Conservation (phyloP, 37 sponge, comb jelly and placozoan species). For the Diacarnus erythraeanus region DNA sequence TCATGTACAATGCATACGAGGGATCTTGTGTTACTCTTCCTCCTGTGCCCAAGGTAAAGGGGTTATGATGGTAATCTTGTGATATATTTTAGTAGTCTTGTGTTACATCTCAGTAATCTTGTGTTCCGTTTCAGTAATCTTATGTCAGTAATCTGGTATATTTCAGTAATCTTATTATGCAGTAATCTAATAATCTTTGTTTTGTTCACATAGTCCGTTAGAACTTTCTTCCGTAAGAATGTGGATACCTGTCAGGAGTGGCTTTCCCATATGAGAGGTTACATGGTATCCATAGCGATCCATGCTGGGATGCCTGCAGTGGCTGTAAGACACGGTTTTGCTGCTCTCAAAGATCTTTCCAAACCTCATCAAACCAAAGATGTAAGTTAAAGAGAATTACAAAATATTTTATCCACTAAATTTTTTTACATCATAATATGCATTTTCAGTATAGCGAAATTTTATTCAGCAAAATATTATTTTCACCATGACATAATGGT, state of each 20-base stretch:
- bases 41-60: constrained; percentile 68
- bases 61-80: neutral
- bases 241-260: constrained; percentile 85
- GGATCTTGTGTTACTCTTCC: constrained; percentile 81
- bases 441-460: neutral
- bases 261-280: constrained; percentile 71
- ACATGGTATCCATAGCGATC: constrained; percentile 82
- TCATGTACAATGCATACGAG: constrained; percentile 95
- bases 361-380: constrained; percentile 2
- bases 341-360: constrained; percentile 48
- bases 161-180: too few relatives aligned
- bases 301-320: constrained; percentile 86
- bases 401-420: too few relatives aligned
- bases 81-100: too few relatives aligned
- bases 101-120: too few relatives aligned
- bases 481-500: neutral
- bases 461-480: neutral
- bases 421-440: too few relatives aligned
- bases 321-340: constrained; percentile 80
- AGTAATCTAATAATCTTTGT: neutral
- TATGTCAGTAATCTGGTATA: too few relatives aligned
- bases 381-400: too few relatives aligned
- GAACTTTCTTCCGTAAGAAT: constrained; percentile 89
- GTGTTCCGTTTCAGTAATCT: too few relatives aligned
- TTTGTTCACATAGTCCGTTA: constrained; percentile 52